A percentile compares a stretch with the other conserved stretches of the same genome.
Evolutionary conservation across 1,140 invertebrate species (phyloP).

Genomic region (Drosophila funebris): DNA sequence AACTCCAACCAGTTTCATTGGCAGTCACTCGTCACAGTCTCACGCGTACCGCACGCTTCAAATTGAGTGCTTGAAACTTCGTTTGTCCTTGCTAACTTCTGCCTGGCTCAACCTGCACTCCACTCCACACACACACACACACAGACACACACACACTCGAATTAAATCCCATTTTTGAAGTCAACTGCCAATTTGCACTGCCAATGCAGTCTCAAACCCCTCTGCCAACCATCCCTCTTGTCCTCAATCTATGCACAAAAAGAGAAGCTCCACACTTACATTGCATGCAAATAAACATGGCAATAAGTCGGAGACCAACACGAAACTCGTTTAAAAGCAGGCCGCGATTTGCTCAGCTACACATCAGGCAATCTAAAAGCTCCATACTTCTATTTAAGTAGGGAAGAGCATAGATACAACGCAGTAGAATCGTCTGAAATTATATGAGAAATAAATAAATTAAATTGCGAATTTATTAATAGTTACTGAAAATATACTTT

Average conservation of each 20-base stretch:
- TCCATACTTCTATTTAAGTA: too few species aligned
- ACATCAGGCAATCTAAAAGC: constrained; percentile 19
- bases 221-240: too few species aligned
- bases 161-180: constrained; percentile 73
- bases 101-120: constrained; percentile 25
- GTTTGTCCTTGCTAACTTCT: constrained; percentile 46
- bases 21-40: constrained; percentile 58
- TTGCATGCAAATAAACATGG: constrained; percentile 75
- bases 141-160: constrained; percentile 48
- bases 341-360: constrained; percentile 30
- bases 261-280: constrained; percentile 42
- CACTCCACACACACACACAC: constrained; percentile 9
- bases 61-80: constrained; percentile 76
- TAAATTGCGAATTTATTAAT: neutral
- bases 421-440: too few species aligned
- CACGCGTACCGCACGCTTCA: constrained; percentile 54
- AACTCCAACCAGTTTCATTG: constrained; percentile 11
- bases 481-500: neutral
- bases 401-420: too few species aligned
- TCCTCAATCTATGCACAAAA: constrained; percentile 10
- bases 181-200: constrained; percentile 72
- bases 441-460: too few species aligned
- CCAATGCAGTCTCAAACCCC: neutral
- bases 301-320: constrained; percentile 40
- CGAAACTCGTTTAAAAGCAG: constrained; percentile 57